These are phyloP conservation scores for Temnothorax unifasciatus DNA, from an alignment of 2,888 invertebrate genomes.

Conservation along the genomic window DNA sequence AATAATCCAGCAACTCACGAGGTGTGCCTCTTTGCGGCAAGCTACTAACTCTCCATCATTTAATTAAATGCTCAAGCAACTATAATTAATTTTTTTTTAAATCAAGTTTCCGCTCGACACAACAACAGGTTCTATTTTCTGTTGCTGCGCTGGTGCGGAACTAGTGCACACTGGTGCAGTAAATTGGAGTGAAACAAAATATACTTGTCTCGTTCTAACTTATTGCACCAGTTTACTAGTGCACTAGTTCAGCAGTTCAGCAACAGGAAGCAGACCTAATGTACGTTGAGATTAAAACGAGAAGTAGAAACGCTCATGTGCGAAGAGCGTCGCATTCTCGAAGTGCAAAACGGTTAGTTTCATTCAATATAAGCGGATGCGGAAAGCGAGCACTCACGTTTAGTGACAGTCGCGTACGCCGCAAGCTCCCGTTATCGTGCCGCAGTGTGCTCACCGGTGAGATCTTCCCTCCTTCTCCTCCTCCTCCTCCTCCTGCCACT, in stretches of 20 bases:
- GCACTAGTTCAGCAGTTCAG: too few species aligned
- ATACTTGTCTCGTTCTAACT: too few species aligned
- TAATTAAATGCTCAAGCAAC: neutral
- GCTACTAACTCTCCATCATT: neutral
- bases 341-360: neutral
- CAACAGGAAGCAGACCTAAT: too few species aligned
- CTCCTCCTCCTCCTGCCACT: slow-evolving; percentile 23
- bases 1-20: neutral
- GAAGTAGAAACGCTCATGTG: neutral
- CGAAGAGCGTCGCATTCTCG: neutral
- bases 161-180: too few species aligned
- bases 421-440: slow-evolving; percentile 32
- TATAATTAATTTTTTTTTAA: neutral
- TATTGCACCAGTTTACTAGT: too few species aligned
- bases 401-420: slow-evolving; percentile 53
- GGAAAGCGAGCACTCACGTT: slow-evolving; percentile 65
- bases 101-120: neutral
- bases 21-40: neutral
- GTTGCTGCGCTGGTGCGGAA: too few species aligned
- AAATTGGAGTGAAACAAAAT: too few species aligned
- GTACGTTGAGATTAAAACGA: neutral
- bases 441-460: slow-evolving; percentile 47
- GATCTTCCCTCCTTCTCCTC: slow-evolving; percentile 18
- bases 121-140: too few species aligned
- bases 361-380: neutral